Base-by-base conservation (phyloP, 2,888 invertebrate species). In the Tachina lurida region DNA sequence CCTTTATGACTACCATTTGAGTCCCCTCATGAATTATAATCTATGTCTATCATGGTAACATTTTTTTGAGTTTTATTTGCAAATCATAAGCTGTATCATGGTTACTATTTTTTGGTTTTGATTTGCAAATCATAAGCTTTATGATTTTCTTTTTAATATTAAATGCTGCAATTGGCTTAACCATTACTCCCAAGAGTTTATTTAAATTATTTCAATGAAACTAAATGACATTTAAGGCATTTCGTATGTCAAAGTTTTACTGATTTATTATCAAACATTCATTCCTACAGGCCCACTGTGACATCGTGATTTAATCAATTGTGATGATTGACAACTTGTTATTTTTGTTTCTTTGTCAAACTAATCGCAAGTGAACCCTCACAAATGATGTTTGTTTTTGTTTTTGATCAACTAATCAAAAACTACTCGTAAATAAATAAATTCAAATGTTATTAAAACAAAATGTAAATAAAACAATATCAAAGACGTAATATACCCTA, bases 301-400 rank as follows among this genome's bases (percentile, higher is more conserved):
- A 19, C 43, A 41, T 52, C 19, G 52, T 84, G 83, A 80, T 65
- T 74, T 78, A 80, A 80, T 70, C 87, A 87, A 87, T 88, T 88
- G 88, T 88, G 86, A 74, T 88, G 89, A 89, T 90, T 88, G 88
- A 86, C 87, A 88, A 87, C 56, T 84, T 79, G 82, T 85, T 82
- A 63, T 68, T 74, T 62, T 52, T 45, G 4, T 19, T 52, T 45
- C 41, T 47, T 78, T 73, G 60, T 15, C 54, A 49, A 41, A 49
- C 22, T 39, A 52, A 58, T 17, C 2, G n/a, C 22, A 47, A 58
- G 52, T n/a, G 19, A 63, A 73, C 49, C 60, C 62, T 70, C 47
- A 74, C 45, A 45, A 63, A 71, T 31, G 41, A 67, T 73, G 58
- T 49, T 43, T 31, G 7, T 31, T 31, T 31, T 31, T n/a, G n/a